Base-by-base conservation (phyloP, 2,888 invertebrate genomes). In the Anagyrus pseudococci region DNA sequence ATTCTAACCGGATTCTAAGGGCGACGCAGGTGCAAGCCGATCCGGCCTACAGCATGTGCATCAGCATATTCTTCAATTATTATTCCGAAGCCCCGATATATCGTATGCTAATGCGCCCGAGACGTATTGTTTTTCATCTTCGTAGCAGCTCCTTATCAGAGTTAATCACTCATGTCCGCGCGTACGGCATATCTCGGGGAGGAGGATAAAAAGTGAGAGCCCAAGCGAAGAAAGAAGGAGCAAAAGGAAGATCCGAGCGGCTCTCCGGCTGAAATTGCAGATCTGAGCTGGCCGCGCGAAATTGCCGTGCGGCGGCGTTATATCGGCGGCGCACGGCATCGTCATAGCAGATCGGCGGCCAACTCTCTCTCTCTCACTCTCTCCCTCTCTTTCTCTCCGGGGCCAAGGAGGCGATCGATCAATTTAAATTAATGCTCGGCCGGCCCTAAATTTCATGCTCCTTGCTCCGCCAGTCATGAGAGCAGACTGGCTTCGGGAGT, bases 371-470 rank as follows among this genome's bases (percentile, higher is more conserved):
- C 29, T 29, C 29, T 29, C 6, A 13, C 50, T 23, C 23, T 15
- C 53, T 15, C 20, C 54, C 8, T 25, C 26, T 25, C 48, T 15
- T 48, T 25, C 54, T n/a, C n/a, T 17, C 56, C 37, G 17, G 29
- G 54, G 58, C 48, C n/a, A 8, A 50, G 26, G 33, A 48, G 62
- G 59, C 67, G 68, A 67, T 68, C 68, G 68, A 68, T 68, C 68
- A 68, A 68, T 66, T 67, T 65, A 68, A 67, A 67, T 68, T 68
- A 68, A 67, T 68, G 68, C 66, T 52, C 58, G 20, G 55, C 44
- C 62, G 59, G 64, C 62, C 64, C 59, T 67, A 67, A 68, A 67
- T 67, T 64, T 67, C 49, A 66, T 62, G 33, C 52, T 19, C 23
- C 44, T 23, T 40, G 10, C 44, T 15, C 33, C 33, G 33, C 6